Conservation (phyloP, 2,888 invertebrate genomes). For the Drosophila trichaetosa region DNA sequence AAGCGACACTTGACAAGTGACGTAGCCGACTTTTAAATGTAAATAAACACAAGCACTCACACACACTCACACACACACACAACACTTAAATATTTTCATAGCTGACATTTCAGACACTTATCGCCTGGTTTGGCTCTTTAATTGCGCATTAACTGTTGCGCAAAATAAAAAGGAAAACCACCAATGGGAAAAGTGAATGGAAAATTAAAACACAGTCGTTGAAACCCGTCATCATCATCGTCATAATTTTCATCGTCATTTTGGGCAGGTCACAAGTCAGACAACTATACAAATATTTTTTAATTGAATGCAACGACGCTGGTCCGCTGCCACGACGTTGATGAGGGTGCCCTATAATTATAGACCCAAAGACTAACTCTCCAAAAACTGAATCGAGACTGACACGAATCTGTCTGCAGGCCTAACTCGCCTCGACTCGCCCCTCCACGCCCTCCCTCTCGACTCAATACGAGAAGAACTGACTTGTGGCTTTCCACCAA, state of each 20-base stretch:
- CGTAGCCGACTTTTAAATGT: constrained; percentile 41
- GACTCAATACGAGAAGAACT: background rate
- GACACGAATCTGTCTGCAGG: constrained; percentile 43
- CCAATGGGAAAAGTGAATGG: constrained; percentile 1
- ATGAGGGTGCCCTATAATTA: constrained; percentile 74
- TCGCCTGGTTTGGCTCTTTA: constrained; percentile 63
- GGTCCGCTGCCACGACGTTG: constrained; percentile 48
- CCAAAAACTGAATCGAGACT: constrained; percentile 31
- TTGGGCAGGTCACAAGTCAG: constrained; percentile 48
- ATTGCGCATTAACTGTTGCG: constrained; percentile 65
- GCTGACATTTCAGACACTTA: constrained; percentile 63
- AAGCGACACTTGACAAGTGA: constrained; percentile 69
- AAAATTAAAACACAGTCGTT: constrained; percentile 19
- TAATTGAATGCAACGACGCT: constrained; percentile 63
- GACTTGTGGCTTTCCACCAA: constrained; percentile 54
- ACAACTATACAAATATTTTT: constrained; percentile 54
- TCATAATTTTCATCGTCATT: constrained; percentile 18
- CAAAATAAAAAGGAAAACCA: constrained; percentile 14
- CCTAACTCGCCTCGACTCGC: constrained; percentile 13
- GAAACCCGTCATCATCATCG: constrained; percentile 32
- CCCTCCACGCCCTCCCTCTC: background rate
- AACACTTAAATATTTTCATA: constrained; percentile 41
- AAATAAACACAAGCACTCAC: constrained; percentile 60
- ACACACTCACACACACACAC: constrained; percentile 13
- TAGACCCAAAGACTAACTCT: constrained; percentile 35